Base-by-base conservation (phyloP, 2,113 vertebrate species). In the Dasypus novemcinctus region DNA sequence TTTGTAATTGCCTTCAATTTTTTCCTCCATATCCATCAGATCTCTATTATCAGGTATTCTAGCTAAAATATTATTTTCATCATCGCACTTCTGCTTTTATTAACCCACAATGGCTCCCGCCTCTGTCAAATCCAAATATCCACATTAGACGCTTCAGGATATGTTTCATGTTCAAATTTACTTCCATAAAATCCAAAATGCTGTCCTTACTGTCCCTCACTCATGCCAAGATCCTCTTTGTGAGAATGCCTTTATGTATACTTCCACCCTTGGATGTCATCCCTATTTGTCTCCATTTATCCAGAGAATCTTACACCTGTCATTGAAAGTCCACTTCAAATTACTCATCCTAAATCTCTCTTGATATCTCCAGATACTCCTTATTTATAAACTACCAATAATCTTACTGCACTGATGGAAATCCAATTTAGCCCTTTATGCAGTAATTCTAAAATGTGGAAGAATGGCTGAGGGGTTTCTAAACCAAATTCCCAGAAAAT, bases 401-500 rank as follows among this genome's bases (percentile, higher is more conserved):
- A 41, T 63, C 38, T 90, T 69, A 80, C 64, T 38, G 15, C 66
- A 87, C n/a, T 68, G 63, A 12, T 23, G 18, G 9, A 95, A 90
- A 87, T 96, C 43, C 20, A 95, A 43, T 31, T 81, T 63, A 80
- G 31, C n/a, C 63, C 94, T 66, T 71, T 46, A 87, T 29, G 41
- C 0, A 85, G 5, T 61, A 52, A 92, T 75, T 95, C 84, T 83
- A 95, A 90, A 88, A 31, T 54, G 7, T 93, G 84, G 31, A 25
- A 84, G 87, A 41, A 61, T 29, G 13, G 7, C 14, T 33, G 54
- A 17, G 36, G 71, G 23, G 41, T 21, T 4, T 33, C 82, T 84
- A 68, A 87, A 71, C 33, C 90, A 13, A 87, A 82, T n/a, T 33
- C 52, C 66, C 9, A 92, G 72, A 64, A 81, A 84, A 4, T 33